These are phyloP conservation scores for Busseola fusca DNA, from an alignment of 2,888 invertebrate genomes.

Conservation along the genomic window DNA sequence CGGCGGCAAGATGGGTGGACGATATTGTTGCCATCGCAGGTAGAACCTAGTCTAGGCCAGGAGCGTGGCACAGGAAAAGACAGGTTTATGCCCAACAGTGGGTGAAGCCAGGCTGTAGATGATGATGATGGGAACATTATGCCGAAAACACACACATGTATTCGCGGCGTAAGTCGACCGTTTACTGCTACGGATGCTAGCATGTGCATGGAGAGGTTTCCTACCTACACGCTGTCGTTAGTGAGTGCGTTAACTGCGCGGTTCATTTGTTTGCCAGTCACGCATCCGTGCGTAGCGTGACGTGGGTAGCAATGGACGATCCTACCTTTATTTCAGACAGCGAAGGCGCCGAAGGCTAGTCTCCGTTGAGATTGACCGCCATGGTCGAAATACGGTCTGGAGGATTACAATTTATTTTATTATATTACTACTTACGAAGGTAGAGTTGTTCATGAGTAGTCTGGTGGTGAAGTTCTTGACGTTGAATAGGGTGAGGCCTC, in stretches of 20 bases:
- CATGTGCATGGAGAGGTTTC: neutral
- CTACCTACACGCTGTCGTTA: neutral
- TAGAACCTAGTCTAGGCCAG: neutral
- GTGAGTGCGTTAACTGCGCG: neutral
- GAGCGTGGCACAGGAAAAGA: neutral
- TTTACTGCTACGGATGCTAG: neutral
- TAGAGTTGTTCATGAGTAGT: slow-evolving; percentile 94
- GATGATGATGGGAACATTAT: neutral
- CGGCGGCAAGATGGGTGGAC: neutral
- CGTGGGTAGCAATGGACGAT: neutral
- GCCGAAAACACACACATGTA: neutral
- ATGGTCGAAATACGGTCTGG: neutral
- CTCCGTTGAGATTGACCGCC: neutral
- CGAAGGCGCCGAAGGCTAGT: neutral
- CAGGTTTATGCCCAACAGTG: no score
- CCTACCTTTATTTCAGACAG: neutral
- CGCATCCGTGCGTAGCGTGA: neutral
- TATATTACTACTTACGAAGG: slow-evolving; percentile 90
- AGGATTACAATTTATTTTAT: neutral
- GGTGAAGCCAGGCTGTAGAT: no score
- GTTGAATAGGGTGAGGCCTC: slow-evolving; percentile 94
- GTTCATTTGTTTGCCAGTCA: neutral
- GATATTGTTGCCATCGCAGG: neutral
- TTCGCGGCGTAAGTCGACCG: neutral
- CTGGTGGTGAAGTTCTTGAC: slow-evolving; percentile 92